phyloP scores from a whole-genome alignment of 2,797 vertebrate genomes.

The Sylvilagus floridanus region DNA sequence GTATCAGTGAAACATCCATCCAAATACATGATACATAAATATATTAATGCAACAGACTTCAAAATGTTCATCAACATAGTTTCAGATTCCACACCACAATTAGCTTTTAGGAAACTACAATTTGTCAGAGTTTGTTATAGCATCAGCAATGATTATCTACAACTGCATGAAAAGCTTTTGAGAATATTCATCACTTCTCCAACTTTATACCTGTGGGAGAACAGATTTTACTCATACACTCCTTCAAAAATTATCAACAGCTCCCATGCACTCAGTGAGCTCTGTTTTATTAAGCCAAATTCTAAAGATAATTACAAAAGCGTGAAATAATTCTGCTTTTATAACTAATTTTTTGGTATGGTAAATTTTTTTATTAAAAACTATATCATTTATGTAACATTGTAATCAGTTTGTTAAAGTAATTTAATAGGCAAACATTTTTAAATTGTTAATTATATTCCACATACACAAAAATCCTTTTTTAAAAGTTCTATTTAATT shows the following conservation, averaged over 20 bases:
- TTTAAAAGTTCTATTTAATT: too few relatives aligned
- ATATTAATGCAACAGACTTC: neutral
- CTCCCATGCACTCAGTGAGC: neutral
- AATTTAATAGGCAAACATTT: neutral
- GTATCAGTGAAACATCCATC: neutral
- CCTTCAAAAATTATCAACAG: neutral
- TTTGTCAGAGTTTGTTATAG: neutral
- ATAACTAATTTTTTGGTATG: neutral
- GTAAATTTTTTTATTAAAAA: neutral
- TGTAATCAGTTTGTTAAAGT: neutral
- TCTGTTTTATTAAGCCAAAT: neutral
- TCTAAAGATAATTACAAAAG: neutral
- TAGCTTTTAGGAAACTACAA: neutral
- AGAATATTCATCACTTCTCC: slow-evolving; percentile 12
- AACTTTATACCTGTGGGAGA: neutral
- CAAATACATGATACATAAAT: neutral
- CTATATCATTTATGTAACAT: neutral
- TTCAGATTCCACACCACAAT: neutral
- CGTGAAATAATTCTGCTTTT: neutral
- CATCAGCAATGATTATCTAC: neutral
- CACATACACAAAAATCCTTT: neutral
- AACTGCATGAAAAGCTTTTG: neutral
- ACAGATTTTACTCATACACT: neutral
- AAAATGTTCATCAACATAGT: neutral
- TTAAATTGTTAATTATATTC: neutral